Base-by-base conservation (phyloP, 2,888 invertebrate species). In the Diplazon laetatorius region DNA sequence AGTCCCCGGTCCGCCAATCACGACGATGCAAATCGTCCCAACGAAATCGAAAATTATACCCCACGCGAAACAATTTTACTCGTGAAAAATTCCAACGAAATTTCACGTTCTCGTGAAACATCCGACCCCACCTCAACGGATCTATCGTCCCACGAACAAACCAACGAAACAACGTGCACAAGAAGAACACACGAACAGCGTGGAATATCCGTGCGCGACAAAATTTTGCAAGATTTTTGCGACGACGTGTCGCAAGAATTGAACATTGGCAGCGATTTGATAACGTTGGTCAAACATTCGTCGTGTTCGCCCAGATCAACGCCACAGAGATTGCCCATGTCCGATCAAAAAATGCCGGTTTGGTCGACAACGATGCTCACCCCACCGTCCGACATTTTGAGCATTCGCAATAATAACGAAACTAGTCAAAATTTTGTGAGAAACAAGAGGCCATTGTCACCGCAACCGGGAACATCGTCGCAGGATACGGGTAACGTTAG, bases 191-290 rank as follows among this genome's bases (percentile, higher is more conserved):
- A 50, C 35, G 79, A 81, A 39, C 82, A 82, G 55, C 81, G 76
- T 50, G 88, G 88, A 37, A 89, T 89, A 74, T 90, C 90, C 1
- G 90, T 91, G 1, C 86, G 91, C 25, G 91, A 91, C 76, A 91
- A 91, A 77, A 91, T 91, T 63, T 76, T 90, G 46, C 91, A 91
- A 75, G 91, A 91, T 76, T 91, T 91, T 75, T 91, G 90, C 80
- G 91, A 91, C 55, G 90, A 90, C 44, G 85, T 88, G 80, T 88
- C 89, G 37, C 90, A 90, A 59, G 91, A 91, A 76, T 76, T 91
- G 18, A 91, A 86, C 73, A 90, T 90, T 42, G 90, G 90, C 22
- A 90, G 86, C 76, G 91, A 91, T 78, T 80, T 88, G 22, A 90
- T 91, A 57, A 90, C 91, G 2, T 69, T 91, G 52, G 91, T 91